A percentile compares a stretch with the other conserved stretches of the same genome.
These are phyloP conservation scores for Trichonephila inaurata DNA, from an alignment of 1,140 invertebrate genomes.

Conservation along the genomic window DNA sequence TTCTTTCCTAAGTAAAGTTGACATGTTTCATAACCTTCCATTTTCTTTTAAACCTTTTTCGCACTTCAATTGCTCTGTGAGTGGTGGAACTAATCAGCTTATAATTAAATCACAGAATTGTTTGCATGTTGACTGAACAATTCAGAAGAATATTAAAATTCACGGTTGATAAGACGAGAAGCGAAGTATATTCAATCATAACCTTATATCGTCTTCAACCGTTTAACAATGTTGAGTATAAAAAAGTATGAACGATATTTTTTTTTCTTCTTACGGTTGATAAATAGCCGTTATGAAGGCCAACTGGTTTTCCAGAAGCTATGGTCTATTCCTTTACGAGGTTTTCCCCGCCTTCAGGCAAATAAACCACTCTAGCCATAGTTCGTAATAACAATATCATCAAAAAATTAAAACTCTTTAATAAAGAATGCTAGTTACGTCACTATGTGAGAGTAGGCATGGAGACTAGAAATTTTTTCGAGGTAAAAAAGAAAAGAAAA, in stretches of 20 bases:
- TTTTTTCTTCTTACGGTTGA: not conserved
- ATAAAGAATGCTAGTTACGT: not conserved
- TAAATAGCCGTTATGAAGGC: conserved; percentile 33
- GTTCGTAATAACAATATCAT: not conserved
- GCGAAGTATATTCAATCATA: too few relatives aligned
- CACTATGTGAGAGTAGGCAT: not conserved
- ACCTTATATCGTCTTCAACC: not conserved
- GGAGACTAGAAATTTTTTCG: not conserved
- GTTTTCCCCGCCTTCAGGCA: conserved; percentile 43
- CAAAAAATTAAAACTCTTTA: not conserved
- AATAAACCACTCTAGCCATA: not conserved
- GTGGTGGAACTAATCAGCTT: too few relatives aligned
- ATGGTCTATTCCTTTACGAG: not conserved
- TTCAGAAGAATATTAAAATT: too few relatives aligned
- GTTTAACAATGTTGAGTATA: not conserved
- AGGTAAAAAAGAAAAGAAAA: too few relatives aligned
- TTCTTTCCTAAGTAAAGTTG: too few relatives aligned
- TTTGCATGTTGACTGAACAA: too few relatives aligned
- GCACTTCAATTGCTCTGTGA: too few relatives aligned
- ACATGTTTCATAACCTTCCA: too few relatives aligned
- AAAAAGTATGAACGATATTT: not conserved
- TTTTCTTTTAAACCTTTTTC: too few relatives aligned
- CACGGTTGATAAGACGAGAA: too few relatives aligned
- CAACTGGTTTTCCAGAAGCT: conserved; percentile 35
- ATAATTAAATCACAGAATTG: too few relatives aligned